Evolutionary conservation across 2,797 vertebrate species (phyloP).

Genomic region (Setipinna tenuifilis): DNA sequence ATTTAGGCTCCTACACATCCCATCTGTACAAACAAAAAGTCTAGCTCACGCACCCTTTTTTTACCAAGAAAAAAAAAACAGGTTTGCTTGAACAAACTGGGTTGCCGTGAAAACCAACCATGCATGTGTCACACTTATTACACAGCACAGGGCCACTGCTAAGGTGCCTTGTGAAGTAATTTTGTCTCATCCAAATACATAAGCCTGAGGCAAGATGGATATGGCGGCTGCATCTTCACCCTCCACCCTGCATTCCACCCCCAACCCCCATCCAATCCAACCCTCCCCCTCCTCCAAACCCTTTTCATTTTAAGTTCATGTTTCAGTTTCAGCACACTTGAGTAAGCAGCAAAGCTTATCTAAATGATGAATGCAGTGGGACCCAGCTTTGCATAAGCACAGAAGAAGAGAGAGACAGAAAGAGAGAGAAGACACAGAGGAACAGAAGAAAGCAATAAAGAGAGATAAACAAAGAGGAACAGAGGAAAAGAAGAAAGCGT

Average conservation of each 20-base stretch:
- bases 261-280: not conserved
- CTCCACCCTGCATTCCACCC: not conserved
- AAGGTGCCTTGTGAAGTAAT: not conserved
- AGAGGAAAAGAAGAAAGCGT: too few relatives aligned
- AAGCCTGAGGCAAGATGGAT: slow-evolving; percentile 8
- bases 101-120: not conserved
- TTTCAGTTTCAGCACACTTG: slow-evolving; percentile 19
- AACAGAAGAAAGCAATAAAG: too few relatives aligned
- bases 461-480: too few relatives aligned
- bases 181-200: slow-evolving; percentile 42
- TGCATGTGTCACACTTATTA: slow-evolving; percentile 6
- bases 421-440: not conserved
- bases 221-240: not conserved
- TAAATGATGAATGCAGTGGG: slow-evolving; percentile 17
- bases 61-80: not conserved
- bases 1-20: too few relatives aligned
- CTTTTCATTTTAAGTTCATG: slow-evolving; percentile 14
- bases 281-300: not conserved
- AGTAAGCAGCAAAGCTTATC: slow-evolving; percentile 27
- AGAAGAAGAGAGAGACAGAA: not conserved
- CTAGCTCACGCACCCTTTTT: not conserved
- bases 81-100: not conserved
- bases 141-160: slow-evolving; percentile 4
- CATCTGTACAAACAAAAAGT: not conserved
- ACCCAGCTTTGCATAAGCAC: not conserved